phyloP scores from a whole-genome alignment of 92 coral and sea anemone species.

The Epizoanthus scotinus region DNA sequence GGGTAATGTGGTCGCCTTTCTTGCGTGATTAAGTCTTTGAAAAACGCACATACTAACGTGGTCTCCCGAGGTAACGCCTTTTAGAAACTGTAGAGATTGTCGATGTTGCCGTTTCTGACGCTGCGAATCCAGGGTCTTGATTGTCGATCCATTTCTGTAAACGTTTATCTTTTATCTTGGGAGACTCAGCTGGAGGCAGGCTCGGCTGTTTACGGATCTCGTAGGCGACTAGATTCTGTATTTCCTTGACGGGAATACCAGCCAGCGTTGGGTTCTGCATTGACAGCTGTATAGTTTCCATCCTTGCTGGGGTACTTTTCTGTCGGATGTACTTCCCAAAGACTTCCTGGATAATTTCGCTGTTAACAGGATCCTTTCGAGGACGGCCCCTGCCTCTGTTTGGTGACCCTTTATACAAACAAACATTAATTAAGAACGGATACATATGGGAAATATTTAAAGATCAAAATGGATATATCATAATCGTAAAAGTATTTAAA shows the following conservation, averaged over 20 bases:
- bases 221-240: not conserved
- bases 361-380: not conserved
- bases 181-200: not conserved
- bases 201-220: not conserved
- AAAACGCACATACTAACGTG: too few relatives aligned
- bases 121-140: too few relatives aligned
- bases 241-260: not conserved
- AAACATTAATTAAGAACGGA: not conserved
- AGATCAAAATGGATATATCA: too few relatives aligned
- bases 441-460: too few relatives aligned
- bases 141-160: too few relatives aligned
- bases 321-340: not conserved
- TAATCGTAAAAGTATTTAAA: too few relatives aligned
- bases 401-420: not conserved
- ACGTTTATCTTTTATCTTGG: too few relatives aligned
- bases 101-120: too few relatives aligned
- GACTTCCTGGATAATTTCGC: not conserved
- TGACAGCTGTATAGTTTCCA: not conserved
- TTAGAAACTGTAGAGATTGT: too few relatives aligned
- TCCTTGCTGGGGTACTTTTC: not conserved
- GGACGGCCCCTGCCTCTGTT: conserved; percentile 16
- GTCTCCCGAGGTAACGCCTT: too few relatives aligned
- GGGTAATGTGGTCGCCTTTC: too few relatives aligned
- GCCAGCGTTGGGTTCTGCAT: not conserved
- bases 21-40: too few relatives aligned